Percentiles rank a stretch among this genome's conserved stretches.
These are phyloP conservation scores for Intellagama lesueurii DNA, from an alignment of 2,797 vertebrate genomes.

Conservation along the genomic window DNA sequence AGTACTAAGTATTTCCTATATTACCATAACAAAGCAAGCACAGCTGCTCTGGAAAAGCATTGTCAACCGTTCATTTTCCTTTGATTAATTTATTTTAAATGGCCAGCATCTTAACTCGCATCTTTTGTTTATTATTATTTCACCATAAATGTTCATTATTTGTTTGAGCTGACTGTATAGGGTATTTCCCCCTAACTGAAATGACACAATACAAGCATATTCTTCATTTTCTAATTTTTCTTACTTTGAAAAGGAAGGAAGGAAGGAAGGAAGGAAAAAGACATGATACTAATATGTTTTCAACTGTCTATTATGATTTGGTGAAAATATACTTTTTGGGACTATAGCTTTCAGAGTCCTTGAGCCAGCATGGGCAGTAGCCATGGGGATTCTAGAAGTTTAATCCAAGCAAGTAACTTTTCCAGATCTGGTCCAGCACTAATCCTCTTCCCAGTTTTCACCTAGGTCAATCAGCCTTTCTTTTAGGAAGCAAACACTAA, in stretches of 20 bases:
- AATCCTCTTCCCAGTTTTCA: too few relatives aligned
- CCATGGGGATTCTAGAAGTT: too few relatives aligned
- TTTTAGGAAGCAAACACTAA: neutral
- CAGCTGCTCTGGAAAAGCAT: constrained; percentile 32
- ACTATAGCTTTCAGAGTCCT: too few relatives aligned
- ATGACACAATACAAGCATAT: neutral
- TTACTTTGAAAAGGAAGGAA: neutral
- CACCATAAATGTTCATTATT: neutral
- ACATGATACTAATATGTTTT: neutral
- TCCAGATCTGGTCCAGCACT: too few relatives aligned
- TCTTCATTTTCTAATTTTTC: neutral
- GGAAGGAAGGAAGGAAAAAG: neutral
- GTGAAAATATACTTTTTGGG: too few relatives aligned
- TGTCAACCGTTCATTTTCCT: constrained; percentile 24
- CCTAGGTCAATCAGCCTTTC: neutral
- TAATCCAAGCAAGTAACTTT: too few relatives aligned
- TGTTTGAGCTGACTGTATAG: neutral
- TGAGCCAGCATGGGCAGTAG: too few relatives aligned
- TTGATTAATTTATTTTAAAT: constrained; percentile 43
- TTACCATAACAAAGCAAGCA: constrained; percentile 37
- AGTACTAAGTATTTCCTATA: neutral
- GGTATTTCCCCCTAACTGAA: neutral
- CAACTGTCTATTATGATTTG: neutral
- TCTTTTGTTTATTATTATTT: constrained; percentile 16
- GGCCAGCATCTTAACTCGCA: constrained; percentile 31